These are phyloP conservation scores for Channa maculata DNA, from an alignment of 2,113 vertebrate species.

Conservation along the genomic window DNA sequence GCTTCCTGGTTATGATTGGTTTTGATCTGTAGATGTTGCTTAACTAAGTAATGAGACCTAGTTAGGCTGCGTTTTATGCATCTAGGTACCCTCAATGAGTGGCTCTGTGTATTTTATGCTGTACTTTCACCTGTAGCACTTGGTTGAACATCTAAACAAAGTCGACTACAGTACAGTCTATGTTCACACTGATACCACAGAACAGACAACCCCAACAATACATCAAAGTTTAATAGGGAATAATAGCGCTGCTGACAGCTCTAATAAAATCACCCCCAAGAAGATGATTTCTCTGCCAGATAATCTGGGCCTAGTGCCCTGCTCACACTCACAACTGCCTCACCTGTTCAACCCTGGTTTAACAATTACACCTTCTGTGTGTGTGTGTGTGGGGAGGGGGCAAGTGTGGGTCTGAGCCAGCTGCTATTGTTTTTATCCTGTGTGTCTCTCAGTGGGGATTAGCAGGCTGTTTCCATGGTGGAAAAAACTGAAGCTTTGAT, in stretches of 20 bases:
- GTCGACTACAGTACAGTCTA: conserved; percentile 31
- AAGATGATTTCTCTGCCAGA: conserved; percentile 68
- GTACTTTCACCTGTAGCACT: conserved; percentile 60
- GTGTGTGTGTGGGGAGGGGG: background rate
- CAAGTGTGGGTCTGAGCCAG: conserved; percentile 49
- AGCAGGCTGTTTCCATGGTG: conserved; percentile 51
- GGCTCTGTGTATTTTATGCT: conserved; percentile 38
- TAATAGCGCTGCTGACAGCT: conserved; percentile 78
- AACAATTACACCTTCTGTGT: conserved; percentile 39
- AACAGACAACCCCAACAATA: conserved; percentile 66
- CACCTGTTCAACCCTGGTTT: conserved; percentile 74
- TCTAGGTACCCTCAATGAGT: conserved; percentile 60
- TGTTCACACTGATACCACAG: conserved; percentile 48
- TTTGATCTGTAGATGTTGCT: conserved; percentile 64
- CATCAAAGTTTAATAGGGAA: conserved; percentile 81
- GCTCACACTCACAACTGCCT: conserved; percentile 50
- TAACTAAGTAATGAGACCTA: conserved; percentile 62
- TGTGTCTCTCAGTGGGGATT: conserved; percentile 51
- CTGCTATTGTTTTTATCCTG: conserved; percentile 71
- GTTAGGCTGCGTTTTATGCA: conserved; percentile 20
- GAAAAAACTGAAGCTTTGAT: conserved; percentile 62
- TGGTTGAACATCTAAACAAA: conserved; percentile 39
- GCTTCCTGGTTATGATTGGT: conserved; percentile 70
- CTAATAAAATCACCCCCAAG: conserved; percentile 61
- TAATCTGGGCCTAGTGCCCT: conserved; percentile 63